Base-by-base conservation (phyloP, 2,113 vertebrate species). In the Eulemur macaco region DNA sequence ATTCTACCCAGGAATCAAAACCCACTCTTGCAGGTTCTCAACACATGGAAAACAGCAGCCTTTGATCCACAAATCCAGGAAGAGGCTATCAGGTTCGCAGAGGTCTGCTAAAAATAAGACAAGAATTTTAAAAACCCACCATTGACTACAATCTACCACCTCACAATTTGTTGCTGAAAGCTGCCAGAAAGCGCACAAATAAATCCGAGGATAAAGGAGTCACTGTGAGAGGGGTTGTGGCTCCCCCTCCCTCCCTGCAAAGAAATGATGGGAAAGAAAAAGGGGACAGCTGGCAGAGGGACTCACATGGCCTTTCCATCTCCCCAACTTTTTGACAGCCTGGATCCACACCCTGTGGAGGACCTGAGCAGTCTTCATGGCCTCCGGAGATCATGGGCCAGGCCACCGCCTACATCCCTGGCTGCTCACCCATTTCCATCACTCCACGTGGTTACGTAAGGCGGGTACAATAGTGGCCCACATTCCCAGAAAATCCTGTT, bases 381-480 rank as follows among this genome's bases (percentile, higher is more conserved):
- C 96, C 92, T 96, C 97, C 71, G 88, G 94, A 86, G 97, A 95
- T 86, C 77, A 13, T 92, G 97, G 96, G 96, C 96, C 94, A 92
- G 86, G 81, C 97, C 95, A 88, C 17, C 96, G 97, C 17, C 97
- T 73, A 92, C 96, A 97, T 96, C 97, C 96, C 98, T 9, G 96
- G 95, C 98, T 98, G 98, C 98, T 98, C 98, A 94, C 98, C 98
- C 98, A 98, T 97, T 98, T 98, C 97, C 96, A 98, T 98, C 98
- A 98, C 98, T 98, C 98, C 98, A 98, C 98, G 92, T 11, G 95
- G 99, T 99, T 99, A 99, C 98, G 98, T 99, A 99, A 99, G 98
- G 98, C 98, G 98, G 99, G 99, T 98, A 99, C 99, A 99, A 99
- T 99, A 99, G 99, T 99, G 99, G 98, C 99, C 99, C 99, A 99